Base-by-base conservation (phyloP, 2,797 vertebrate species). In the Setipinna tenuifilis region DNA sequence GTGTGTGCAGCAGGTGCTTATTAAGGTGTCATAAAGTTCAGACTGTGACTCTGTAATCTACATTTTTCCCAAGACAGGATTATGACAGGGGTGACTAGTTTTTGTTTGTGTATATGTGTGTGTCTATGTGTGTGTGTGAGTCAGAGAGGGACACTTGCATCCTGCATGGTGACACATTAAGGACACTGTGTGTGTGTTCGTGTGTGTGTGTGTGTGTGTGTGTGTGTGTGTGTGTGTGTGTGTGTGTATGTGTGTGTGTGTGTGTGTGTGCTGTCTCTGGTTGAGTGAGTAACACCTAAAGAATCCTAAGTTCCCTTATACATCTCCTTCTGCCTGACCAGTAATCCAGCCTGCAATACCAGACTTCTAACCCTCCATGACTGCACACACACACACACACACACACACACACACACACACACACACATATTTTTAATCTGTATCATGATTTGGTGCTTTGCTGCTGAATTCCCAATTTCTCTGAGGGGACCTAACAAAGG, bases 201-300 rank as follows among this genome's bases (percentile, higher is more conserved):
- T 28, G 28, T 68, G 62, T 11, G 62, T 65, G 61, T 11, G 25
- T 71, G 68, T 35, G 28, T 35, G 28, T 35, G 16, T 71, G 65
- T 16, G 25, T 71, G 25, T 71, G 25, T 71, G 65, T 31, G 25
- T 71, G 65, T 71, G 65, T 68, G 28, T 71, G 65, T 71, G 0
- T 28, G 23, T 28, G n/a, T 65, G 6, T 23, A 10, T 48, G 46
- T 48, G 46, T 48, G 46, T 48, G 46, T 54, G 6, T 54, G 50
- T 9, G 6, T 2, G 50, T 54, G 6, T 9, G 4, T 31, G 23
- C 28, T 3, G 2, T 16, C 62, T 61, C 14, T 61, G 58, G 58
- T 19, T 61, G 58, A 68, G 62, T 75, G 68, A 75, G 25, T 75
- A 75, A 75, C 31, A 75, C 68, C 68, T 75, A 12, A 41, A 75